Evolutionary conservation across 2,888 invertebrate genomes (phyloP).

Genomic region (Drosophila formosana): DNA sequence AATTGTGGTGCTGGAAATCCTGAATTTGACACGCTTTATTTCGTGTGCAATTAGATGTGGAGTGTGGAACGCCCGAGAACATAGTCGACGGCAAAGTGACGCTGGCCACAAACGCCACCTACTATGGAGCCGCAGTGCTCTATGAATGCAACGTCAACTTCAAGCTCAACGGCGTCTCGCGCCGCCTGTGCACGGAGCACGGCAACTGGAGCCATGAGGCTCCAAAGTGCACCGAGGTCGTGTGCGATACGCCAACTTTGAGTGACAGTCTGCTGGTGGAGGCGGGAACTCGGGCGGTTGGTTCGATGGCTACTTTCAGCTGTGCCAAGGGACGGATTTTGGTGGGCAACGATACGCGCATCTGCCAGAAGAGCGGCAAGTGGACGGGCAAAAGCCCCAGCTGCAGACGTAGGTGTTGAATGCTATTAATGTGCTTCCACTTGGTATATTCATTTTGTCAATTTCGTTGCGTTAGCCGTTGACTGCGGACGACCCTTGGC

Average conservation of each 20-base stretch:
- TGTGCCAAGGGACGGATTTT: conserved; percentile 93
- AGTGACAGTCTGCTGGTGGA: conserved; percentile 87
- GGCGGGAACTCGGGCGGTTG: conserved; percentile 90
- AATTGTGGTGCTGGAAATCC: too few relatives aligned
- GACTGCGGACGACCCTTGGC: conserved; percentile 92
- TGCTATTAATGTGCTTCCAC: too few relatives aligned
- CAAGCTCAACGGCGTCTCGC: conserved; percentile 92
- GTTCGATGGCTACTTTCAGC: conserved; percentile 91
- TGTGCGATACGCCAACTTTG: conserved; percentile 89
- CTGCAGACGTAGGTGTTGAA: conserved; percentile 90
- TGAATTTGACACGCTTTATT: neutral
- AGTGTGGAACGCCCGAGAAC: conserved; percentile 92
- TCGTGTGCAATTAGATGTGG: conserved; percentile 88
- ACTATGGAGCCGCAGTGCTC: conserved; percentile 93
- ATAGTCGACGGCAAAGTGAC: conserved; percentile 91
- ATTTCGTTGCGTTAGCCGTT: conserved; percentile 87
- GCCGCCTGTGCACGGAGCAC: conserved; percentile 93
- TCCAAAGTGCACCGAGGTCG: conserved; percentile 93
- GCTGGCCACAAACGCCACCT: conserved; percentile 94
- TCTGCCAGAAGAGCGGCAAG: conserved; percentile 91
- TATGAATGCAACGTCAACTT: conserved; percentile 94
- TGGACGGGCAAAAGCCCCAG: conserved; percentile 93
- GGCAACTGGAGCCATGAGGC: conserved; percentile 95
- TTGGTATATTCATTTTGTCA: too few relatives aligned
- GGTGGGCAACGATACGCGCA: conserved; percentile 92